phyloP scores from a whole-genome alignment of 1,140 invertebrate species.

The Caenorhabditis briggsae region DNA sequence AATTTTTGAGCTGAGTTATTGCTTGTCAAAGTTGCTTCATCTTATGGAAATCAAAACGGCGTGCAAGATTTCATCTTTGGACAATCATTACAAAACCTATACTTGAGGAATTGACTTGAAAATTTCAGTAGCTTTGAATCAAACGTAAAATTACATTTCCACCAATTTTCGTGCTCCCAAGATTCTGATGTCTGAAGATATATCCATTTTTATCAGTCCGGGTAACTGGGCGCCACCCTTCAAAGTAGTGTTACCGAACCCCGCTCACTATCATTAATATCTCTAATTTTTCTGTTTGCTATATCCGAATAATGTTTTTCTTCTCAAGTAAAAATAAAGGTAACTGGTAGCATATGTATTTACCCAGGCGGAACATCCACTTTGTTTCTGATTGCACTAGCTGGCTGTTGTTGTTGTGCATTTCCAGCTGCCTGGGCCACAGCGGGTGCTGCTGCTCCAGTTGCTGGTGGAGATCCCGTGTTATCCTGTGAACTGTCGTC shows the following conservation, averaged over 20 bases:
- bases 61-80: no score
- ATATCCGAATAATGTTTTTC: neutral
- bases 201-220: no score
- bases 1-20: no score
- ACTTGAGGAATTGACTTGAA: no score
- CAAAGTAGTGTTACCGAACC: neutral
- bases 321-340: slow-evolving; percentile 19
- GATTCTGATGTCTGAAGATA: no score
- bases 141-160: no score
- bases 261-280: neutral
- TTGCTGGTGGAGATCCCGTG: neutral
- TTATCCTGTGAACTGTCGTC: slow-evolving; percentile 47
- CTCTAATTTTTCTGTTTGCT: neutral
- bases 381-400: slow-evolving; percentile 48
- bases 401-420: slow-evolving; percentile 26
- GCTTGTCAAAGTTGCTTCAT: no score
- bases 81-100: no score
- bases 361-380: slow-evolving; percentile 55
- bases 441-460: neutral
- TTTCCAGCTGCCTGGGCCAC: neutral
- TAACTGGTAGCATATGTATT: slow-evolving; percentile 13
- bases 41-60: no score
- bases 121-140: no score
- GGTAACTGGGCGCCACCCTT: no score
- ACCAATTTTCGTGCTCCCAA: no score